Evolutionary conservation across 2,113 vertebrate genomes (phyloP).

Genomic region (Burhinus oedicnemus): DNA sequence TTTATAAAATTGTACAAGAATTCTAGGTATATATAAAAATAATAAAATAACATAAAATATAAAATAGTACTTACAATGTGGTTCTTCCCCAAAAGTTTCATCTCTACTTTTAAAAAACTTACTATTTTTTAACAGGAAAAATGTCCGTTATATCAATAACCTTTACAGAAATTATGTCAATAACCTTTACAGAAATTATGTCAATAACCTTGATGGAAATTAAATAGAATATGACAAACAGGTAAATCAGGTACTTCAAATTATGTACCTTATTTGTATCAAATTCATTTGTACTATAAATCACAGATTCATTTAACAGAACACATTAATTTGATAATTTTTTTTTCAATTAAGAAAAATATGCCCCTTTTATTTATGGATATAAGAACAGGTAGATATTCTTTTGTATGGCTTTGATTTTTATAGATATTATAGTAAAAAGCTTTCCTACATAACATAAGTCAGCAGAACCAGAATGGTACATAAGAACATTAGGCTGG

Average conservation of each 20-base stretch:
- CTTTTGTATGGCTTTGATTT: neutral
- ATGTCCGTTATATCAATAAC: neutral
- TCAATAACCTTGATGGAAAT: neutral
- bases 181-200: neutral
- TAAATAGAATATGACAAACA: neutral
- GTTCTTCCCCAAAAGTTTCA: neutral
- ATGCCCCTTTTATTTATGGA: neutral
- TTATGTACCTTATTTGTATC: neutral
- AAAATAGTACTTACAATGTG: neutral
- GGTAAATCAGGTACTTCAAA: neutral
- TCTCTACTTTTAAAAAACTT: neutral
- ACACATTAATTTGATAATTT: neutral
- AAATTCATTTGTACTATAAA: neutral
- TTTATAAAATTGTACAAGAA: neutral
- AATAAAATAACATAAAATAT: neutral
- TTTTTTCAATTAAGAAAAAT: neutral
- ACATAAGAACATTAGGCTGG: neutral
- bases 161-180: neutral
- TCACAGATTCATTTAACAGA: neutral
- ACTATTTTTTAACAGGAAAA: neutral
- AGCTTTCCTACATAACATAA: neutral
- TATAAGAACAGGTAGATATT: neutral
- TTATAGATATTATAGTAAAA: neutral
- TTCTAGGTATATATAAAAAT: neutral
- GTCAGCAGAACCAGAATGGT: neutral